Percentiles rank a stretch among this genome's conserved stretches.
Evolutionary conservation across 2,113 vertebrate genomes (phyloP).

Genomic region (Casuarius casuarius): DNA sequence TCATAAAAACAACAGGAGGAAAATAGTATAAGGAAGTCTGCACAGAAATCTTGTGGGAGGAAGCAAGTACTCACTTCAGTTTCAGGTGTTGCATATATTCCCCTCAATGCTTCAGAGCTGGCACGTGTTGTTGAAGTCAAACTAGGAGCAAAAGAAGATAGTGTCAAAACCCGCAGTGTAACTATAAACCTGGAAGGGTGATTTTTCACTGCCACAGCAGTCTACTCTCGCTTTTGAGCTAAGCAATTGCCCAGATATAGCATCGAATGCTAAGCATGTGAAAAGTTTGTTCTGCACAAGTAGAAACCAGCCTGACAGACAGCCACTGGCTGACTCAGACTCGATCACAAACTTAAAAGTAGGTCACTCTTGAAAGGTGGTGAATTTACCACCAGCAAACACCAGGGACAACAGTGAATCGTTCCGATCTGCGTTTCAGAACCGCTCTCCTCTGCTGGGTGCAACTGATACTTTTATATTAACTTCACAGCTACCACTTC

Average conservation of each 20-base stretch:
- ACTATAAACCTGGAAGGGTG: neutral
- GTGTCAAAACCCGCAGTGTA: neutral
- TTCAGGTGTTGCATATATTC: slow-evolving; percentile 85
- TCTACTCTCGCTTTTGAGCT: neutral
- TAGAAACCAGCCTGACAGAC: neutral
- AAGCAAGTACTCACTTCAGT: slow-evolving; percentile 83
- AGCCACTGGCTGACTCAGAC: neutral
- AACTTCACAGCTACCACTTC: neutral
- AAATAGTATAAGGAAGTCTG: neutral
- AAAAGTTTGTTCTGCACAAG: neutral
- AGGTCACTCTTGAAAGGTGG: neutral
- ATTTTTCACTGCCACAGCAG: neutral
- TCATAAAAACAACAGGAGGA: neutral
- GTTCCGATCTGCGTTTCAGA: neutral
- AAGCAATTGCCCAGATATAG: neutral
- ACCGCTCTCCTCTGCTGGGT: neutral
- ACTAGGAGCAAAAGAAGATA: slow-evolving; percentile 71
- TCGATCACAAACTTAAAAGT: neutral
- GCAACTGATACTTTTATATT: neutral
- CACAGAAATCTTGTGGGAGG: neutral
- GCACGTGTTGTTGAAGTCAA: slow-evolving; percentile 94
- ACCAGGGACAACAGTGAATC: neutral
- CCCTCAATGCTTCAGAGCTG: slow-evolving; percentile 89
- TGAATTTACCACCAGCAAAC: neutral
- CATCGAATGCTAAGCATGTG: neutral